Evolutionary conservation across 2,888 invertebrate species (phyloP).

Genomic region (Agriopis aurantiaria): DNA sequence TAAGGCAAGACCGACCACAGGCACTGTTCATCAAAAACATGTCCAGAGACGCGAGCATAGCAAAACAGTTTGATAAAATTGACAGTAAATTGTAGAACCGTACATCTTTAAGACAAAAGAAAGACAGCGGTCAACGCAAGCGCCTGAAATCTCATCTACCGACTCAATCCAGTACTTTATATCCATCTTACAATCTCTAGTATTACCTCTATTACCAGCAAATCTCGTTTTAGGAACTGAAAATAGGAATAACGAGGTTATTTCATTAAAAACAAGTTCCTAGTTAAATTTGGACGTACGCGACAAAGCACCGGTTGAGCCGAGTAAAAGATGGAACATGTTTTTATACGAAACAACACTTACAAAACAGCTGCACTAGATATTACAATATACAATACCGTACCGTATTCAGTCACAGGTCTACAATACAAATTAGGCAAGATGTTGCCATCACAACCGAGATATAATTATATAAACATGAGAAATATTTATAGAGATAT

Average conservation of each 20-base stretch:
- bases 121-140: conserved; percentile 43
- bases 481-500: not conserved
- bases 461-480: conserved; percentile 6
- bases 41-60: conserved; percentile 29
- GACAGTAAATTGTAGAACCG: conserved; percentile 35
- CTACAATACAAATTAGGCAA: conserved; percentile 39
- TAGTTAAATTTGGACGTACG: conserved; percentile 1
- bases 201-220: conserved; percentile 1
- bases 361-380: conserved; percentile 1
- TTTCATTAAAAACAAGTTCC: not conserved
- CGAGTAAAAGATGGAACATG: conserved; percentile 34
- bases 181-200: conserved; percentile 1
- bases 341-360: conserved; percentile 24
- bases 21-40: conserved; percentile 31
- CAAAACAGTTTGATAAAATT: conserved; percentile 26
- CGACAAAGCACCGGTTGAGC: conserved; percentile 41
- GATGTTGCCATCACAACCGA: conserved; percentile 50
- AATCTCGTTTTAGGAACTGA: conserved; percentile 12
- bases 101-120: conserved; percentile 44
- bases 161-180: conserved; percentile 42
- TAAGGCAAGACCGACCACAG: conserved; percentile 30
- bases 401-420: conserved; percentile 21
- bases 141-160: conserved; percentile 20
- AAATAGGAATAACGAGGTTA: not conserved
- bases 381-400: conserved; percentile 12